Conservation (phyloP, 2,888 invertebrate genomes). For the Lycaena phlaeas region DNA sequence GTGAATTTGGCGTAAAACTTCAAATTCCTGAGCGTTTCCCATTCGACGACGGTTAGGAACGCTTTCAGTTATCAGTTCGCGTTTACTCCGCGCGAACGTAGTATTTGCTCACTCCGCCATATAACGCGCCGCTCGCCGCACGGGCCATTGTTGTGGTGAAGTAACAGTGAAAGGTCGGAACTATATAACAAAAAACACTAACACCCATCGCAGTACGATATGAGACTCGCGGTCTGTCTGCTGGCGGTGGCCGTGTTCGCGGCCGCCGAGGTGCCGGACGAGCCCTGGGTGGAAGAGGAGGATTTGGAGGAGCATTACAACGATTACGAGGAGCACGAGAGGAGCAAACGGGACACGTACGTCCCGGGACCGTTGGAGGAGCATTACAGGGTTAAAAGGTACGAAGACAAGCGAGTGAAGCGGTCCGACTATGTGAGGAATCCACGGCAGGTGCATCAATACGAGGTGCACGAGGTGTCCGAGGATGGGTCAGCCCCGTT, state of each 20-base stretch:
- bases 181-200: slow-evolving; percentile 53
- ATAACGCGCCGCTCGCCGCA: too few species aligned
- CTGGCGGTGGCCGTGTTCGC: slow-evolving; percentile 32
- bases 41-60: too few species aligned
- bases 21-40: too few species aligned
- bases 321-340: slow-evolving; percentile 29
- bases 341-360: slow-evolving; percentile 33
- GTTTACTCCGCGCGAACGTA: too few species aligned
- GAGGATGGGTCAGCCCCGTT: slow-evolving; percentile 39
- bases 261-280: slow-evolving; percentile 38
- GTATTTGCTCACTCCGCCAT: too few species aligned
- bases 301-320: slow-evolving; percentile 39
- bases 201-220: slow-evolving; percentile 37
- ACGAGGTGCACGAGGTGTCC: slow-evolving; percentile 53
- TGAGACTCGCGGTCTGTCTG: slow-evolving; percentile 44
- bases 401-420: slow-evolving; percentile 22
- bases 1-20: too few species aligned
- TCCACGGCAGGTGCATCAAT: slow-evolving; percentile 51
- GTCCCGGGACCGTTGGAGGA: slow-evolving; percentile 41
- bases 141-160: too few species aligned
- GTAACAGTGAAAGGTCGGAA: slow-evolving; percentile 44
- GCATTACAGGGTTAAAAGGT: slow-evolving; percentile 43
- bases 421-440: slow-evolving; percentile 30
- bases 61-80: too few species aligned
- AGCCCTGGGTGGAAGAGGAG: slow-evolving; percentile 47